phyloP scores from a whole-genome alignment of 2,113 vertebrate species.

The Actenoides lindsayi region DNA sequence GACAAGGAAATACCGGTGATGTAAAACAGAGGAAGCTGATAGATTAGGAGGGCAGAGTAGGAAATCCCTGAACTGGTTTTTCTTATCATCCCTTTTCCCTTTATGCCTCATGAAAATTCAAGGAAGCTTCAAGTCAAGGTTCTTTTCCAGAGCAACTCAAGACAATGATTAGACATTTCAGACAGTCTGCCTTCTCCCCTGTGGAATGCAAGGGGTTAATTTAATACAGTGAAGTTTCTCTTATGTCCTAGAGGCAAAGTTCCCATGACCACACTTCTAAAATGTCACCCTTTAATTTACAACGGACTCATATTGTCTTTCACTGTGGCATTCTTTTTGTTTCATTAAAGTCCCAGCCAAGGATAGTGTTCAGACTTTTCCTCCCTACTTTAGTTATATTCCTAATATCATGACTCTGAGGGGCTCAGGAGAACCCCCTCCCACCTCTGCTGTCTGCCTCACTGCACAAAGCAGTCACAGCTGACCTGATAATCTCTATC shows the following conservation, averaged over 20 bases:
- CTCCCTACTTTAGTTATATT: background rate
- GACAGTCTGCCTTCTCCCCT: background rate
- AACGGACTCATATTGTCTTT: background rate
- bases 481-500: background rate
- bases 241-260: background rate
- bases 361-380: background rate
- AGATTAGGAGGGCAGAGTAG: background rate
- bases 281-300: background rate
- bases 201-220: background rate
- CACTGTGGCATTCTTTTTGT: background rate
- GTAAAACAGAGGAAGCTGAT: background rate
- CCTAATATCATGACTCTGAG: background rate
- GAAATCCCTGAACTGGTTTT: background rate
- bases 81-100: background rate
- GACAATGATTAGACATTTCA: background rate
- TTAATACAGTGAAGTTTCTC: background rate
- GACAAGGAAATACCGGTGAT: accelerated
- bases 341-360: background rate
- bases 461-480: background rate
- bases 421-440: background rate
- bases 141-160: background rate
- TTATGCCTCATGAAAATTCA: background rate
- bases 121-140: background rate
- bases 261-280: background rate
- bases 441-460: background rate